These are phyloP conservation scores for Cantharis rufa DNA, from an alignment of 2,888 invertebrate species.

Conservation along the genomic window DNA sequence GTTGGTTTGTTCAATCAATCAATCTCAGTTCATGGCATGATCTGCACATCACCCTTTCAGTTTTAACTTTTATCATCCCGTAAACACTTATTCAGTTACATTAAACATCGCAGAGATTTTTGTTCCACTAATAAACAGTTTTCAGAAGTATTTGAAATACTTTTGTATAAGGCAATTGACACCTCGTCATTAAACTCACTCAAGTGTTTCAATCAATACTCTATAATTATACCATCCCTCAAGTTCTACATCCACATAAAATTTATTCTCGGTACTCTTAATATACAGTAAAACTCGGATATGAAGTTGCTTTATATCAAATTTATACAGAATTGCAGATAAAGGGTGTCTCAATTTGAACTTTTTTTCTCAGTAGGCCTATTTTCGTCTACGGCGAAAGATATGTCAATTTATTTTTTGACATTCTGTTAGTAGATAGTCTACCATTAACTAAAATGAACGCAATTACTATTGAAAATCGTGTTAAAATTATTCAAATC, in stretches of 20 bases:
- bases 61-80: neutral
- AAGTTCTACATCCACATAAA: neutral
- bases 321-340: too few relatives aligned
- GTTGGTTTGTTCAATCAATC: neutral
- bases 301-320: neutral
- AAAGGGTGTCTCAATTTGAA: too few relatives aligned
- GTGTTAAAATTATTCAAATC: too few relatives aligned
- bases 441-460: too few relatives aligned
- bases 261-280: neutral
- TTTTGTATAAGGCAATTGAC: neutral
- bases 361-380: too few relatives aligned
- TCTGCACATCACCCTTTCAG: neutral
- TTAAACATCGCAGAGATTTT: neutral
- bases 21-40: neutral
- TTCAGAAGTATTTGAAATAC: neutral
- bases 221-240: neutral
- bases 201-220: neutral
- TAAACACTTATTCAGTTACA: neutral
- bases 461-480: too few relatives aligned
- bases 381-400: too few relatives aligned
- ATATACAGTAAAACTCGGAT: neutral
- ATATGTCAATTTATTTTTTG: too few relatives aligned
- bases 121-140: neutral
- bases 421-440: too few relatives aligned
- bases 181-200: neutral